Conservation (phyloP, 2,888 invertebrate species). For the Sinelater perroti region DNA sequence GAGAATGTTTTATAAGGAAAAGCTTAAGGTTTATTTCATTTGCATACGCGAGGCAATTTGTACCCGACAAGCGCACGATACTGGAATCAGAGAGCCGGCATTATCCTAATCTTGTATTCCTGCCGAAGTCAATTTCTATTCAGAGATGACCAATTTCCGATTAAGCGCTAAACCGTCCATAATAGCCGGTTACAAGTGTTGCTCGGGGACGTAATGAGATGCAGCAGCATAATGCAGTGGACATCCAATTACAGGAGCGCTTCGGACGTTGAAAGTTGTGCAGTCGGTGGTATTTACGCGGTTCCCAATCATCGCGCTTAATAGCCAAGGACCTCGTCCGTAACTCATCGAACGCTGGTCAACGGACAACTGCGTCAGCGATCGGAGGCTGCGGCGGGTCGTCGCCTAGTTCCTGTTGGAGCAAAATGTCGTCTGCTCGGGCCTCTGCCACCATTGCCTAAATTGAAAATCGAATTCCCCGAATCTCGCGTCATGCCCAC, state of each 20-base stretch:
- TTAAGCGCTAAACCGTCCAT: conserved; percentile 9
- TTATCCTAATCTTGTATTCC: conserved; percentile 1
- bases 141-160: conserved; percentile 7
- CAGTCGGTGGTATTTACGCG: neutral
- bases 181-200: conserved; percentile 6
- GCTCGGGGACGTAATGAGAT: conserved; percentile 5
- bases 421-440: too few relatives aligned
- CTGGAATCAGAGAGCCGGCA: neutral
- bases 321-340: too few relatives aligned
- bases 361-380: too few relatives aligned
- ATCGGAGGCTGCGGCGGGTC: too few relatives aligned
- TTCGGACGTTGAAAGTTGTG: neutral
- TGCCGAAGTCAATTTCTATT: neutral
- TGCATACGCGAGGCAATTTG: too few relatives aligned
- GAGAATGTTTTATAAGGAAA: too few relatives aligned
- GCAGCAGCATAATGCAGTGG: neutral
- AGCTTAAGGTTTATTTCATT: too few relatives aligned
- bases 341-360: too few relatives aligned
- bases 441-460: too few relatives aligned
- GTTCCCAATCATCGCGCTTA: neutral
- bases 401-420: too few relatives aligned
- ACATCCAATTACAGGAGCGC: conserved; percentile 9
- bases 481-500: neutral
- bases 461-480: too few relatives aligned
- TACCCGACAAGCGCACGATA: neutral